Evolutionary conservation across 2,113 vertebrate species (phyloP).

Genomic region (Xenopus borealis): DNA sequence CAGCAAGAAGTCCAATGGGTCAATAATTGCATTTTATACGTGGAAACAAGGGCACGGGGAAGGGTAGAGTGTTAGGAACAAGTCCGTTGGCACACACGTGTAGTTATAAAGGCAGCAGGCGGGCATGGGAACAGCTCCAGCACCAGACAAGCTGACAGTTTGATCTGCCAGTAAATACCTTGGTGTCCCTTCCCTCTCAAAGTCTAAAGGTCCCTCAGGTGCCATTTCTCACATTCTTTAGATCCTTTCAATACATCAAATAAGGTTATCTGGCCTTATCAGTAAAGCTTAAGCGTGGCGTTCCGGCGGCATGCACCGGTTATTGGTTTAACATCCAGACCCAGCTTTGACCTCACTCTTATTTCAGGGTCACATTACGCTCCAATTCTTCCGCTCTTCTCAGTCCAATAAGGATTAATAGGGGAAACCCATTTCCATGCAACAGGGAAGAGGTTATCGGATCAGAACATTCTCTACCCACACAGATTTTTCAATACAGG

Average conservation of each 20-base stretch:
- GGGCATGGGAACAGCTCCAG: not conserved
- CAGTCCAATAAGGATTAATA: too few species aligned
- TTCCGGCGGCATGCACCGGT: not conserved
- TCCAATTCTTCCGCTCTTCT: too few species aligned
- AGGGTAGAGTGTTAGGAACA: not conserved
- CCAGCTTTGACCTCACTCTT: not conserved
- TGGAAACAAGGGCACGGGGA: not conserved
- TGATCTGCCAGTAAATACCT: slow-evolving; percentile 22
- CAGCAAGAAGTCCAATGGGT: too few species aligned
- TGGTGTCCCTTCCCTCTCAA: not conserved
- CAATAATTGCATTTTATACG: too few species aligned
- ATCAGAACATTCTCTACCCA: too few species aligned
- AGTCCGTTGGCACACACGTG: not conserved
- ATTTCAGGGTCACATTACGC: too few species aligned
- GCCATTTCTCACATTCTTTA: not conserved
- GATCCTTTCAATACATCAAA: not conserved
- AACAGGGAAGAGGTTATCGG: too few species aligned
- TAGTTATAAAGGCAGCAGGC: too few species aligned
- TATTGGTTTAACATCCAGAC: not conserved
- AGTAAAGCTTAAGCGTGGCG: not conserved
- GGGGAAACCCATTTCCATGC: too few species aligned
- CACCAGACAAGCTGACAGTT: slow-evolving; percentile 13
- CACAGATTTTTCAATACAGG: too few species aligned
- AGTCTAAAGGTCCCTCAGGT: not conserved
- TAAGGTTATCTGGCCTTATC: slow-evolving; percentile 14